phyloP scores from a whole-genome alignment of 2,113 vertebrate genomes.

The Poeciliopsis prolifica region DNA sequence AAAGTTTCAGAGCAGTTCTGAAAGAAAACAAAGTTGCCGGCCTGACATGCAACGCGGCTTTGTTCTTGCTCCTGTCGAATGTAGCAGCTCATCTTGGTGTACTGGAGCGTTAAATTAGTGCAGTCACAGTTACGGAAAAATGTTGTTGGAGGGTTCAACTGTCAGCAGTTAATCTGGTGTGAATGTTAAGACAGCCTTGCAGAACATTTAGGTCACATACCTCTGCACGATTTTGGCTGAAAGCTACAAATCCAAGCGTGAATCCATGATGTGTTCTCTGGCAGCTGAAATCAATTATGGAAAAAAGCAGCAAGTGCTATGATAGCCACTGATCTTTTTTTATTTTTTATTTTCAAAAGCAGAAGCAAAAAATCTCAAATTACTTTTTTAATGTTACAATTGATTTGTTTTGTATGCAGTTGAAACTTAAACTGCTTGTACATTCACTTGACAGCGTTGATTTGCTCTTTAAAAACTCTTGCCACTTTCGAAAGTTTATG shows the following conservation, averaged over 20 bases:
- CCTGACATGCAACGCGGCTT: background rate
- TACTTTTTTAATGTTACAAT: slow-evolving; percentile 6
- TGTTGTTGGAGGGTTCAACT: slow-evolving; percentile 60
- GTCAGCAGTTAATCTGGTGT: slow-evolving; percentile 59
- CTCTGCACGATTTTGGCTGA: slow-evolving; percentile 34
- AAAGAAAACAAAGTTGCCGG: background rate
- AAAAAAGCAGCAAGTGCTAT: slow-evolving; percentile 27
- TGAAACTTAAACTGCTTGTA: background rate
- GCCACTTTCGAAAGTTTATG: slow-evolving; percentile 22
- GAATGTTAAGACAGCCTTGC: slow-evolving; percentile 44
- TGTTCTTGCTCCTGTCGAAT: slow-evolving; percentile 24
- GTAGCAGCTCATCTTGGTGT: slow-evolving; percentile 49
- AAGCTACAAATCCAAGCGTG: slow-evolving; percentile 45
- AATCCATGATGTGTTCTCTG: slow-evolving; percentile 43
- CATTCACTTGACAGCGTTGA: background rate
- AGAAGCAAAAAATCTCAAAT: background rate
- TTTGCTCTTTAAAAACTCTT: slow-evolving; percentile 6
- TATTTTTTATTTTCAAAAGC: background rate
- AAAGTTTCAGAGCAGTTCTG: background rate
- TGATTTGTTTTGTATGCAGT: background rate
- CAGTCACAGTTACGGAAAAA: slow-evolving; percentile 52
- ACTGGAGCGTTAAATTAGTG: slow-evolving; percentile 58
- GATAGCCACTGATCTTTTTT: background rate
- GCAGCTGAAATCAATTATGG: slow-evolving; percentile 47
- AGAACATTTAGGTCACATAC: slow-evolving; percentile 56